Percentiles rank a stretch among this genome's conserved stretches.
Conservation (phyloP, 2,113 vertebrate species). For the Corythornis cristatus region DNA sequence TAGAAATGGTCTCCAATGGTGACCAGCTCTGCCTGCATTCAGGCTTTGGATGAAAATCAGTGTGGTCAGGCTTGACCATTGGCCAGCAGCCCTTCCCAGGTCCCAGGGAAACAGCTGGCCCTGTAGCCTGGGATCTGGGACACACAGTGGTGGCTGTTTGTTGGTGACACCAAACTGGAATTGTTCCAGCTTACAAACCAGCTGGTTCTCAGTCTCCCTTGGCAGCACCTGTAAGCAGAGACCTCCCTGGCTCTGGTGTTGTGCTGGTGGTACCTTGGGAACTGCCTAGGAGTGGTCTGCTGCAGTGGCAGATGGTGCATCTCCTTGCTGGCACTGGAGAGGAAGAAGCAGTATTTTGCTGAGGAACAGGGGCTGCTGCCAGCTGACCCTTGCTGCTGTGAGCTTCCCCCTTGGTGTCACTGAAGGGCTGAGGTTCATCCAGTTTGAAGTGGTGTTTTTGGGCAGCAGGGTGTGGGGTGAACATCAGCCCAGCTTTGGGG, state of each 20-base stretch:
- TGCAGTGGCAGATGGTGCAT: not conserved
- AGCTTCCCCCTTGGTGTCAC: rapidly evolving
- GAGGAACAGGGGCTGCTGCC: not conserved
- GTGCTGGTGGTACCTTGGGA: rapidly evolving
- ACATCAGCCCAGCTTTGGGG: not conserved
- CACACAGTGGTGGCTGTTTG: rapidly evolving
- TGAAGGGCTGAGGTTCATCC: not conserved
- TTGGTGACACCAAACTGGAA: not conserved
- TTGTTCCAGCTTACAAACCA: not conserved
- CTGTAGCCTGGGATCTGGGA: not conserved
- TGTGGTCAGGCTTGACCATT: not conserved
- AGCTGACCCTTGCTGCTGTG: not conserved
- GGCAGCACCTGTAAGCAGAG: not conserved
- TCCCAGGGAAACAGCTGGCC: not conserved
- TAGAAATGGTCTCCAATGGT: not conserved
- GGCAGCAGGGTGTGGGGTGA: not conserved
- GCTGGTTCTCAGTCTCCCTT: not conserved
- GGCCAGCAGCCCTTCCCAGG: not conserved
- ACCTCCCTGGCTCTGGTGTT: rapidly evolving
- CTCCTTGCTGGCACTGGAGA: not conserved
- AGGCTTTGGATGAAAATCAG: not conserved
- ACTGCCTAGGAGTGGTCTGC: too few species aligned
- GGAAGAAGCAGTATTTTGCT: not conserved
- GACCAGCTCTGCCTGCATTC: not conserved
- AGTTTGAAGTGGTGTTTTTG: not conserved